Evolutionary conservation across 2,113 vertebrate species (phyloP).

Genomic region (Oncorhynchus gorbuscha): DNA sequence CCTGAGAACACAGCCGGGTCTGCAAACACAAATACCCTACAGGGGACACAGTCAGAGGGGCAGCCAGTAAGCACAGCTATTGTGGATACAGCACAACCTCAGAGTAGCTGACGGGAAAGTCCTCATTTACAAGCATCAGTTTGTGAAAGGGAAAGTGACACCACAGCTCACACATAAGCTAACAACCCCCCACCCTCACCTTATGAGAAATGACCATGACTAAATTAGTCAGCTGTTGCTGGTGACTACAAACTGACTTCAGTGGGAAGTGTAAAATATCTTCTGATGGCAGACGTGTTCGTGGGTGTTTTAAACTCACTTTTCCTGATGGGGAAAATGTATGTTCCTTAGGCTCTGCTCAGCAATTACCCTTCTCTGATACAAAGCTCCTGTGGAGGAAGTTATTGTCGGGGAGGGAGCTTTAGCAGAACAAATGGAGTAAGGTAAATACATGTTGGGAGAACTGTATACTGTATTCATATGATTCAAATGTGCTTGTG

Average conservation of each 20-base stretch:
- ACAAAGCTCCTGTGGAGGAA: conserved; percentile 69
- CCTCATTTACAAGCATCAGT: too few species aligned
- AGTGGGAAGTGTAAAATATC: too few species aligned
- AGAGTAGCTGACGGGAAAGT: too few species aligned
- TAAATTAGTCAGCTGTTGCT: too few species aligned
- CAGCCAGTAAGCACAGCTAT: not conserved
- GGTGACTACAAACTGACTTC: too few species aligned
- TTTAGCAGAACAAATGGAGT: not conserved
- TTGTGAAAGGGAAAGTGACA: too few species aligned
- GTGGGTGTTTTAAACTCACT: conserved; percentile 64
- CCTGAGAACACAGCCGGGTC: conserved; percentile 81
- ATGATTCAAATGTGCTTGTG: not conserved
- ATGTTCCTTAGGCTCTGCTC: conserved; percentile 80
- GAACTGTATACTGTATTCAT: too few species aligned
- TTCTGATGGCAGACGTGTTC: too few species aligned
- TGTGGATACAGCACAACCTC: too few species aligned
- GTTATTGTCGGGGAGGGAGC: not conserved
- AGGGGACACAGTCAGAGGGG: not conserved
- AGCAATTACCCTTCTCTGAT: conserved; percentile 76
- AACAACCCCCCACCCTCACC: too few species aligned
- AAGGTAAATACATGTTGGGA: not conserved
- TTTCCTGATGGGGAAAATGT: conserved; percentile 72
- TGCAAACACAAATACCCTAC: conserved; percentile 85
- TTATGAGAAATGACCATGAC: too few species aligned
- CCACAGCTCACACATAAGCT: too few species aligned